These are phyloP conservation scores for Dusona sp. DNA, from an alignment of 2,888 invertebrate genomes.

Conservation along the genomic window DNA sequence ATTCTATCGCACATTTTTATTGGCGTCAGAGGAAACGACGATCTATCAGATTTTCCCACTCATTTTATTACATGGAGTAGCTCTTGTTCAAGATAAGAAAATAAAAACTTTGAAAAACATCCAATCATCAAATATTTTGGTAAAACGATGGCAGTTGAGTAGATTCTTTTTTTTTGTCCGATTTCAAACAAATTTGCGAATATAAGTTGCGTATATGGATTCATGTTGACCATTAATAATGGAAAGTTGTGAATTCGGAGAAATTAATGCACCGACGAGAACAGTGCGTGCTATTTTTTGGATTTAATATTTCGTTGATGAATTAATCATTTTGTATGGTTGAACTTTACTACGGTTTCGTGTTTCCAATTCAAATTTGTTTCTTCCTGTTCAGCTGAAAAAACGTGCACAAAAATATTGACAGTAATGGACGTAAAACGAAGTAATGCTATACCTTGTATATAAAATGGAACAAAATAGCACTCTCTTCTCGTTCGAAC, in stretches of 20 bases:
- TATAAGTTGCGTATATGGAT: too few relatives aligned
- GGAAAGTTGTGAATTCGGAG: background rate
- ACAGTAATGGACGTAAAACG: background rate
- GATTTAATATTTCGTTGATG: background rate
- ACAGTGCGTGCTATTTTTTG: background rate
- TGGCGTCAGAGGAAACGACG: background rate
- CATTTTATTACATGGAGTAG: background rate
- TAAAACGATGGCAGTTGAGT: too few relatives aligned
- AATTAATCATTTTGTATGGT: background rate
- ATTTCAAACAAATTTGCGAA: too few relatives aligned
- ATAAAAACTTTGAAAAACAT: too few relatives aligned
- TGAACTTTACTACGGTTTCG: background rate
- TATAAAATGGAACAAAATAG: constrained; percentile 21
- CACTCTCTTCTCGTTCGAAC: background rate
- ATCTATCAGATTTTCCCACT: background rate
- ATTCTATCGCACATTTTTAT: background rate
- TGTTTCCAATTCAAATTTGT: background rate
- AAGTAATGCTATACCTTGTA: background rate
- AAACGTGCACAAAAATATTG: constrained; percentile 5
- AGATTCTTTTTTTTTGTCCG: too few relatives aligned
- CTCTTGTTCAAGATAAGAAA: background rate
- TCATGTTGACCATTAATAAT: too few relatives aligned
- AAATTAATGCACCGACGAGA: background rate
- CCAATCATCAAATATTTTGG: too few relatives aligned
- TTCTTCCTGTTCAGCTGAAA: background rate